Conservation (phyloP, 1,140 invertebrate species). For the Hesperophylax magnus region DNA sequence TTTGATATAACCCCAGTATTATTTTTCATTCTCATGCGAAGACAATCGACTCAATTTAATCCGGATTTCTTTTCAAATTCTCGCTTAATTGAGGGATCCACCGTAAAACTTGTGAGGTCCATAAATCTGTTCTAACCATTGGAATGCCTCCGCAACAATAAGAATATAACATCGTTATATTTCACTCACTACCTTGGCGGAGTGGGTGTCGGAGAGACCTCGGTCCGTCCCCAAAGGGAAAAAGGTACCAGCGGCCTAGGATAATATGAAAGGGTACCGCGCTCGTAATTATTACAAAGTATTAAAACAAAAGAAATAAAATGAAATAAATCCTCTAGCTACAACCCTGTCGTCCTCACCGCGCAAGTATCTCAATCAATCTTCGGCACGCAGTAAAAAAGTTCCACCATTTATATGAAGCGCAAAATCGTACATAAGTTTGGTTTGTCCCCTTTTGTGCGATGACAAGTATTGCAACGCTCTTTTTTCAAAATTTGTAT, state of each 20-base stretch:
- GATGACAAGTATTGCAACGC: background rate
- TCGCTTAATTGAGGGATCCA: background rate
- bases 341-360: background rate
- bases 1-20: no score
- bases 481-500: background rate
- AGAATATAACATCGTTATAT: background rate
- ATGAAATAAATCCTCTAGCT: conserved; percentile 19
- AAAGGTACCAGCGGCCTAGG: background rate
- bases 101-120: background rate
- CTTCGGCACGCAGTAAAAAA: background rate
- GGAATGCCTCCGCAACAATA: background rate
- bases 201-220: no score
- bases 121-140: conserved; percentile 16
- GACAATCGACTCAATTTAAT: no score
- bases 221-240: conserved; percentile 3
- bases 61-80: background rate
- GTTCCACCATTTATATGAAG: background rate
- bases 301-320: conserved; percentile 40
- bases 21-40: no score
- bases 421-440: background rate
- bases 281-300: conserved; percentile 34
- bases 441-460: background rate
- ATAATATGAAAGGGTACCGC: conserved; percentile 10
- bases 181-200: conserved; percentile 5
- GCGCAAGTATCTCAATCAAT: background rate